A percentile compares a stretch with the other conserved stretches of the same genome.
Evolutionary conservation across 1,140 invertebrate species (phyloP).

Genomic region (Ylistrum balloti): DNA sequence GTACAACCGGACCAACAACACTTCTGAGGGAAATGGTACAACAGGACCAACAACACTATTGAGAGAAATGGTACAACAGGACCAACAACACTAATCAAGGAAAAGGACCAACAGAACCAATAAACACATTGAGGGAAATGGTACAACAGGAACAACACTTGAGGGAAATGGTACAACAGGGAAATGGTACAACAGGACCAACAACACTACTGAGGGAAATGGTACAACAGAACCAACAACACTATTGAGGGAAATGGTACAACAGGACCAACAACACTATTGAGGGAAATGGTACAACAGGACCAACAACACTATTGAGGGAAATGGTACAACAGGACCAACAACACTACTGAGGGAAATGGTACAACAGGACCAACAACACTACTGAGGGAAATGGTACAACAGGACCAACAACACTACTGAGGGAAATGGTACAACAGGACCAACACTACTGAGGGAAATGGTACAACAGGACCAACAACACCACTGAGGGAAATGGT

Average conservation of each 20-base stretch:
- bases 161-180: not conserved
- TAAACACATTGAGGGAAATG: not conserved
- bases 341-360: not conserved
- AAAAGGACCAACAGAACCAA: not conserved
- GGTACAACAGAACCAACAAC: no score
- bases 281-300: no score
- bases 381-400: not conserved
- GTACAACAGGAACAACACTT: not conserved
- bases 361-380: not conserved
- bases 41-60: not conserved
- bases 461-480: slow-evolving; percentile 16
- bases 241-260: no score
- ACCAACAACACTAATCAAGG: not conserved
- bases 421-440: slow-evolving; percentile 12
- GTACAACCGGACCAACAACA: not conserved
- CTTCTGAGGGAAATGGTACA: not conserved
- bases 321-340: not conserved
- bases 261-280: no score
- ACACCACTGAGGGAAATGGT: no score
- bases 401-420: not conserved
- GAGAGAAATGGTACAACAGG: not conserved
- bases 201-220: no score
- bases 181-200: no score
- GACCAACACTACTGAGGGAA: not conserved
- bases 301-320: no score